These are phyloP conservation scores for Sinosuthora webbiana DNA, from an alignment of 2,113 vertebrate genomes.

Conservation along the genomic window DNA sequence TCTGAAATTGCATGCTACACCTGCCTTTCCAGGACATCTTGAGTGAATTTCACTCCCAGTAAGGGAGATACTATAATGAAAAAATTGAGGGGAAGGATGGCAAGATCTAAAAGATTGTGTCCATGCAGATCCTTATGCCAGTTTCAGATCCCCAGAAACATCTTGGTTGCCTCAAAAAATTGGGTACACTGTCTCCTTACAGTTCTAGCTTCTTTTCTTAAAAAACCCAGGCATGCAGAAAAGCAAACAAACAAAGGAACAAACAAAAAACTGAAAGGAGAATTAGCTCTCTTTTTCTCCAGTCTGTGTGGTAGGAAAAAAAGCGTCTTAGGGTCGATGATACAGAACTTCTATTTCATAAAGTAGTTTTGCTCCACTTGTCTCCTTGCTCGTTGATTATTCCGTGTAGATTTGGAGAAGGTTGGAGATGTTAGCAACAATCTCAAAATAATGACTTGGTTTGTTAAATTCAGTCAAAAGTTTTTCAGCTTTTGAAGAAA, in stretches of 20 bases:
- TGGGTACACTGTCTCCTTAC: background rate
- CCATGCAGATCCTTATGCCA: background rate
- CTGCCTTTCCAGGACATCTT: background rate
- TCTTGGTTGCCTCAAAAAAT: background rate
- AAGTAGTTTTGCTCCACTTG: background rate
- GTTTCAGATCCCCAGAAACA: background rate
- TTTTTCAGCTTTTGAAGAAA: background rate
- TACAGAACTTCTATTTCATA: background rate
- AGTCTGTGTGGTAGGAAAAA: background rate
- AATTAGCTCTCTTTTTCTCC: background rate
- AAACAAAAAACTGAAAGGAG: background rate
- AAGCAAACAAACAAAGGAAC: background rate
- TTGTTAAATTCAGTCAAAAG: background rate
- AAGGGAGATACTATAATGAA: background rate
- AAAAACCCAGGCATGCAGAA: background rate
- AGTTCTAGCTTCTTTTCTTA: background rate
- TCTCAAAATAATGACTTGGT: background rate
- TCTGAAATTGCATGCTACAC: background rate
- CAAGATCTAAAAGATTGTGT: background rate
- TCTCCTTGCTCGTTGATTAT: background rate
- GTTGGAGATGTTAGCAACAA: background rate
- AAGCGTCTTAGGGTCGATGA: background rate
- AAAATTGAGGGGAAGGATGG: background rate
- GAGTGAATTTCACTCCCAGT: background rate
- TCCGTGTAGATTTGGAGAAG: background rate